phyloP scores from a whole-genome alignment of 2,888 invertebrate species.

The Drosophila prolongata region DNA sequence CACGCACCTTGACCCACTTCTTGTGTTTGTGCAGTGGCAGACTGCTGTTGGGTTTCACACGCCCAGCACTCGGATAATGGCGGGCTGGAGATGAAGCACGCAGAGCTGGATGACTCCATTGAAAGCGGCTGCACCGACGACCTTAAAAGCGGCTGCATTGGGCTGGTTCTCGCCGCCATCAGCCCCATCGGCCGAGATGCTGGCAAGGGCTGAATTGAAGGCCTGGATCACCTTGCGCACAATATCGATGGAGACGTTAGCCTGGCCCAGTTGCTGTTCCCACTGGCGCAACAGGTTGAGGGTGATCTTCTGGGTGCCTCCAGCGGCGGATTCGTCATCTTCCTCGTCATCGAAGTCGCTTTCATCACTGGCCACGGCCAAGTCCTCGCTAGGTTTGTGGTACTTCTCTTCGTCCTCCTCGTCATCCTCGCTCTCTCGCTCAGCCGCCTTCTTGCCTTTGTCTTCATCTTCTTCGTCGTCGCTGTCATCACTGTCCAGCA shows the following conservation, averaged over 20 bases:
- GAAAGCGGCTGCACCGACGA: conserved; percentile 92
- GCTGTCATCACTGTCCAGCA: conserved; percentile 86
- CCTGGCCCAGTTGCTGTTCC: conserved; percentile 89
- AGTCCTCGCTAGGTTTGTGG: conserved; percentile 88
- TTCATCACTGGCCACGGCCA: conserved; percentile 93
- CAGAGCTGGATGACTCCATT: conserved; percentile 96
- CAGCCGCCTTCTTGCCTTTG: conserved; percentile 6
- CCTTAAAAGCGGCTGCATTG: conserved; percentile 85
- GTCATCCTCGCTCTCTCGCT: conserved; percentile 76
- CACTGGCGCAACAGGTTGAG: conserved; percentile 90
- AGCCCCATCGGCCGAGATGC: conserved; percentile 86
- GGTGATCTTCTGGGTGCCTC: conserved; percentile 87
- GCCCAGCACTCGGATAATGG: conserved; percentile 89
- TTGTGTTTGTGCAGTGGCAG: conserved; percentile 91
- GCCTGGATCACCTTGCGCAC: conserved; percentile 89
- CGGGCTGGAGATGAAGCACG: conserved; percentile 91
- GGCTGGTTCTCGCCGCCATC: conserved; percentile 71
- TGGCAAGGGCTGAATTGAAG: conserved; percentile 91
- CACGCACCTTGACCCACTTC: conserved; percentile 92
- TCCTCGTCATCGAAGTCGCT: conserved; percentile 89
- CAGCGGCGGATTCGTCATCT: conserved; percentile 62
- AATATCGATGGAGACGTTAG: conserved; percentile 87
- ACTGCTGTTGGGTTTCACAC: conserved; percentile 86
- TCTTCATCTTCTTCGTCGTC: conserved; percentile 80
- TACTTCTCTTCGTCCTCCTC: conserved; percentile 85